phyloP scores from a whole-genome alignment of 2,888 invertebrate species.

The Neocrepidodera transversa region DNA sequence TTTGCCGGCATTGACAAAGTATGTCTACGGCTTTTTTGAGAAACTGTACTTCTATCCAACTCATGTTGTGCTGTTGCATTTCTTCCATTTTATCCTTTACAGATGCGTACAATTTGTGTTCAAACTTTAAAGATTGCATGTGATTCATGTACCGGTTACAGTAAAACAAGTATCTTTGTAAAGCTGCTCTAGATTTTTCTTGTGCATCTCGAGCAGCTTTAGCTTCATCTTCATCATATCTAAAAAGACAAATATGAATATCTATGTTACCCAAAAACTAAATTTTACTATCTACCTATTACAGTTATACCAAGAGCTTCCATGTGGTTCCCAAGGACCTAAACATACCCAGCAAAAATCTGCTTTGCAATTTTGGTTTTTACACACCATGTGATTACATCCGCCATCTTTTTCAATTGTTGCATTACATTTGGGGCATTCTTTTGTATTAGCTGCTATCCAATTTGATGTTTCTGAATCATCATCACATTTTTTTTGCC shows the following conservation, averaged over 20 bases:
- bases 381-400: slow-evolving; percentile 99
- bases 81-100: slow-evolving; percentile 99
- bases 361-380: slow-evolving; percentile 96
- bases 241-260: slow-evolving; percentile 46
- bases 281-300: slow-evolving; percentile 39
- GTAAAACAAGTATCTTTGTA: slow-evolving; percentile 97
- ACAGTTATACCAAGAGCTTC: slow-evolving; percentile 81
- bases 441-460: slow-evolving; percentile 99
- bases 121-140: slow-evolving; percentile 98
- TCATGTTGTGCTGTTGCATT: slow-evolving; percentile 99
- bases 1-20: slow-evolving; percentile 95
- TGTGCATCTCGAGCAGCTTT: slow-evolving; percentile 96
- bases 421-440: slow-evolving; percentile 98
- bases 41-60: slow-evolving; percentile 99
- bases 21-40: slow-evolving; percentile 97
- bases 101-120: slow-evolving; percentile 94
- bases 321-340: slow-evolving; percentile 99
- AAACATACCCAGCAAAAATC: slow-evolving; percentile 99
- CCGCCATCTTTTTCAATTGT: slow-evolving; percentile 97
- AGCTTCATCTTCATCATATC: slow-evolving; percentile 95
- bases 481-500: slow-evolving; percentile 99
- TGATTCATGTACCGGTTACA: slow-evolving; percentile 98
- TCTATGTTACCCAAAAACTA: slow-evolving; percentile 53
- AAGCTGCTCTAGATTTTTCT: slow-evolving; percentile 92
- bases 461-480: slow-evolving; percentile 99